Evolutionary conservation across 2,888 invertebrate species (phyloP).

Genomic region (Sphaerophoria rueppellii): DNA sequence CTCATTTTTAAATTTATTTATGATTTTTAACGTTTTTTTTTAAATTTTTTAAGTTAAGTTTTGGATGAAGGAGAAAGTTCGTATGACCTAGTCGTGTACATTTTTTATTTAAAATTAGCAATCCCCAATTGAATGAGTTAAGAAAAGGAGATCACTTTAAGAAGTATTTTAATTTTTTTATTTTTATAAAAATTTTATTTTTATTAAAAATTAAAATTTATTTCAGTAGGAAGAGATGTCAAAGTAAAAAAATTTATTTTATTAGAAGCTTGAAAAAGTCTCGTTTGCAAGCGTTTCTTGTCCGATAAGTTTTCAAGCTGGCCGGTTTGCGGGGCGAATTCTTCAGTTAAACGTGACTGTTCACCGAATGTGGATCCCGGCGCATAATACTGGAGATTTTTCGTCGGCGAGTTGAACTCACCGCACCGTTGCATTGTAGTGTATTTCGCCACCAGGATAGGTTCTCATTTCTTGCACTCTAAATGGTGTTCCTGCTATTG

Average conservation of each 20-base stretch:
- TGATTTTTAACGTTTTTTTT: no score
- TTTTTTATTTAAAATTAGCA: conserved; percentile 46
- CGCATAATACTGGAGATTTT: conserved; percentile 78
- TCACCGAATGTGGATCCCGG: conserved; percentile 59
- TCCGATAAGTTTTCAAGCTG: conserved; percentile 66
- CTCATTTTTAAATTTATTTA: no score
- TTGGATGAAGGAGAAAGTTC: no score
- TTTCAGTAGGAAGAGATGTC: conserved; percentile 35
- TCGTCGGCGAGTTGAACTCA: conserved; percentile 74
- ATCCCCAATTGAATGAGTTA: conserved; percentile 47
- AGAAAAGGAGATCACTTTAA: conserved; percentile 64
- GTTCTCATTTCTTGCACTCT: conserved; percentile 60
- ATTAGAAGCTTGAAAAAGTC: conserved; percentile 20
- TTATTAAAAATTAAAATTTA: background rate
- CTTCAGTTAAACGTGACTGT: conserved; percentile 63
- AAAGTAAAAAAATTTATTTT: conserved; percentile 28
- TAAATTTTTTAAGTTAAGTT: no score
- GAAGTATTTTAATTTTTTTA: background rate
- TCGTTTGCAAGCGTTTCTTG: conserved; percentile 70
- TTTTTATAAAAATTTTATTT: background rate
- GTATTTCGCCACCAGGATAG: conserved; percentile 74
- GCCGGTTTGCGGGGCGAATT: conserved; percentile 59
- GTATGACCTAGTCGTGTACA: no score
- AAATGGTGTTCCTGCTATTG: conserved; percentile 54
- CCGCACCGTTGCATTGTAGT: conserved; percentile 74